Percentiles rank a stretch among this genome's conserved stretches.
Conservation (phyloP, 2,888 invertebrate genomes). For the Marronus borbonicus region DNA sequence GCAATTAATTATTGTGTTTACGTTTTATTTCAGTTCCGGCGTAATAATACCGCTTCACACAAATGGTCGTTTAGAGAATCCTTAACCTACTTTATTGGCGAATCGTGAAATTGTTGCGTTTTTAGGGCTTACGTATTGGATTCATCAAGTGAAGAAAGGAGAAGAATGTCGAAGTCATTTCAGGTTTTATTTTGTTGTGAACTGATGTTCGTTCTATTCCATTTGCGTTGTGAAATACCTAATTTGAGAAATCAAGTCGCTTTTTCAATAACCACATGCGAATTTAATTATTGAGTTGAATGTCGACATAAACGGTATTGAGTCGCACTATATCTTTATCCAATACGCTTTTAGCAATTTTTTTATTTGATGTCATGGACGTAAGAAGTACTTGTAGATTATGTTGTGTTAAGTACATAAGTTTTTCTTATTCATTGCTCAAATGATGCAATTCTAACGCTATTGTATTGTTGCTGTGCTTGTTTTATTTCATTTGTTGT, state of each 20-base stretch:
- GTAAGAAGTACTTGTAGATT: too few species aligned
- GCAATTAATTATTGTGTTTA: slow-evolving; percentile 42
- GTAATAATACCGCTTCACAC: slow-evolving; percentile 13
- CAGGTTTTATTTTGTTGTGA: not conserved
- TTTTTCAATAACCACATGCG: too few species aligned
- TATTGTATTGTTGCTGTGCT: too few species aligned
- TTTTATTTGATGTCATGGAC: too few species aligned
- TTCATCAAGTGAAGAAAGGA: not conserved
- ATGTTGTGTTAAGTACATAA: too few species aligned
- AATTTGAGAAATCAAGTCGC: not conserved
- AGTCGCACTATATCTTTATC: too few species aligned
- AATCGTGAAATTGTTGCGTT: slow-evolving; percentile 17
- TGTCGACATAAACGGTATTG: too few species aligned
- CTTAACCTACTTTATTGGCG: slow-evolving; percentile 23
- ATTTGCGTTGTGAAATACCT: not conserved
- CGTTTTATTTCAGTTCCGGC: slow-evolving; percentile 25
- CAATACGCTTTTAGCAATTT: too few species aligned
- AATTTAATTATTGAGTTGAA: too few species aligned
- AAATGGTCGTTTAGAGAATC: slow-evolving; percentile 32
- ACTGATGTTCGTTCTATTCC: not conserved
- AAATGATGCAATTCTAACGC: too few species aligned
- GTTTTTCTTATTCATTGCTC: too few species aligned
- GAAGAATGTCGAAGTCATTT: not conserved
- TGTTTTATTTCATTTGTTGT: too few species aligned
- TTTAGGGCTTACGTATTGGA: not conserved